Evolutionary conservation across 2,113 vertebrate genomes (phyloP), one percentile per base, ranked within the genome.

Genomic region (Rutilus rutilus): DNA sequence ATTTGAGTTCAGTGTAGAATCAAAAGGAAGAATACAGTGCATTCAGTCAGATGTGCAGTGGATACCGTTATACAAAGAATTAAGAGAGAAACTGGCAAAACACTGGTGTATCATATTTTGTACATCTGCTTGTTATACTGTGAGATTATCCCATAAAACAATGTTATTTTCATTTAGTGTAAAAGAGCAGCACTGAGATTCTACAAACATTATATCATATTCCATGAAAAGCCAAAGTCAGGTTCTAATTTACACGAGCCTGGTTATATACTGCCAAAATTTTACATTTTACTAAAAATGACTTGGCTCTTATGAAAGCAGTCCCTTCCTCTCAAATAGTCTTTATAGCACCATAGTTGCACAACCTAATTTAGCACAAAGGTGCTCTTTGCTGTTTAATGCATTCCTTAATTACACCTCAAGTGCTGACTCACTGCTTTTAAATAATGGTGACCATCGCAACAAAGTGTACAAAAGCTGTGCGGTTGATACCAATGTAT

Each of bases 391-490:
- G 17, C 54, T 52, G 11, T 78, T 86, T 86, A 50, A 84, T 73
- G 33, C 33, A 83, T 30, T 60, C 25, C 14, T 19, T 80, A 78
- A 52, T 84, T 84, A 59, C 76, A 57, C 12, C 19, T 73, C 27
- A 45, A 84, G 50, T 33, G 45, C 54, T 74, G 86, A 82, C 62
- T 67, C 80, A 69, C 62, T 65, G 39, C 78, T 65, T 69, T 67
- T 52, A 82, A 69, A 69, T 82, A 69, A 67, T 50, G 19, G 15
- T 23, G 19, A 82, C 45, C 45, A 52, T 33, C 12, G 19, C 42
- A 52, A 67, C 42, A 52, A 67, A 50, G 27, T 36, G 25, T 52
- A 52, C n/a, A 69, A 81, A 8, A 65, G 14, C 15, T 80, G 47
- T 54, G 75, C 9, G 23, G 76, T 6, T 25, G 52, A 82, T 76